Conservation (phyloP, 92 coral and sea anemone genomes). For the Parazoanthus atlanticus region DNA sequence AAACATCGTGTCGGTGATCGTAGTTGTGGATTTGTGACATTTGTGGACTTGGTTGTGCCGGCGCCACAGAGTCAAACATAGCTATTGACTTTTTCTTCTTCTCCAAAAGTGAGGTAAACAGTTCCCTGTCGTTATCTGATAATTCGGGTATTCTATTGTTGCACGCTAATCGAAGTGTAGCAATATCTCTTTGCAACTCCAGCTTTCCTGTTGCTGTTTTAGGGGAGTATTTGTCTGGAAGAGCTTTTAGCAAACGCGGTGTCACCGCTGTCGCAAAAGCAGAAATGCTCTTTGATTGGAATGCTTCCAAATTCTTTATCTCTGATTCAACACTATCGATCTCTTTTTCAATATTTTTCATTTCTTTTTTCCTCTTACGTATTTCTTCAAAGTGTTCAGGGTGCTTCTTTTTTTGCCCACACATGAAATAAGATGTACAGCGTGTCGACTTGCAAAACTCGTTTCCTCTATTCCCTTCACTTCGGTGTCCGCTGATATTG, state of each 20-base stretch:
- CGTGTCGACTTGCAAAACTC: slow-evolving; percentile 8
- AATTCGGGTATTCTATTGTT: too few relatives aligned
- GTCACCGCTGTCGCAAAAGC: slow-evolving; percentile 37
- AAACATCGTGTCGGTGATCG: background rate
- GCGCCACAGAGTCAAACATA: too few relatives aligned
- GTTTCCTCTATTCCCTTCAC: slow-evolving; percentile 4
- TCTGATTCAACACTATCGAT: background rate
- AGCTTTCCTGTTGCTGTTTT: too few relatives aligned
- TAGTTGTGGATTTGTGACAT: background rate
- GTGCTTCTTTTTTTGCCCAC: background rate
- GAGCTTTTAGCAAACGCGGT: too few relatives aligned
- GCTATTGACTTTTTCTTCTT: too few relatives aligned
- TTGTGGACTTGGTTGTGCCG: background rate
- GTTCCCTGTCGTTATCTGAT: too few relatives aligned
- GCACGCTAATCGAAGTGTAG: too few relatives aligned
- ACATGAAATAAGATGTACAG: slow-evolving; percentile 17
- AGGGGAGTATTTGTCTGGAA: too few relatives aligned
- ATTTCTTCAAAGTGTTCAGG: background rate
- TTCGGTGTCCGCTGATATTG: slow-evolving; percentile 34
- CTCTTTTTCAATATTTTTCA: background rate
- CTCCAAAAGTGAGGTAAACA: too few relatives aligned
- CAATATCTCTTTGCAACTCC: too few relatives aligned
- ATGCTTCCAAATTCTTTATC: slow-evolving; percentile 34
- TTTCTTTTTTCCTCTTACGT: background rate
- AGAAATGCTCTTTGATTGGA: slow-evolving; percentile 40